Evolutionary conservation across 2,888 invertebrate species (phyloP), one percentile per base, ranked within the genome.

Genomic region (Aspidiotus rigidus): DNA sequence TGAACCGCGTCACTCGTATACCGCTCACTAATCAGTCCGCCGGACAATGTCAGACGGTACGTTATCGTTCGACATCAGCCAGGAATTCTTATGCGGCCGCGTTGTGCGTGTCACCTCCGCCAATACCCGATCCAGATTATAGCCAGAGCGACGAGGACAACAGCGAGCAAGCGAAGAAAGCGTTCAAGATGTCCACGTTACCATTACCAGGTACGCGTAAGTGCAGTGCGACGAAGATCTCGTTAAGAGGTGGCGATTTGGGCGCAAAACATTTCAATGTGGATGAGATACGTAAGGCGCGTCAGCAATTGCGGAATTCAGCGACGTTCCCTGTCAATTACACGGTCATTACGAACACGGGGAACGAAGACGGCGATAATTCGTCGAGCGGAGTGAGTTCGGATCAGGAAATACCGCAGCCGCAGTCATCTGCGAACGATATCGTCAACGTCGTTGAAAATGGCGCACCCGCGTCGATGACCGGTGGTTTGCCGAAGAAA

Each of bases 101-200:
- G 57, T 73, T 72, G 67, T 70, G 71, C 16, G 60, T 72, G 53
- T 72, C 72, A 44, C 73, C 72, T 16, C 88, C 93, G 9, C 89
- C 90, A n/a, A 93, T 93, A 74, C 93, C 93, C 0, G 93, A 93
- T 76, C 93, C 93, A 0, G 93, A 93, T 79, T 93, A 93, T 80
- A 91, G 91, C 77, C 85, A 91, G 79, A 90, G 89, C 72, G 91
- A 90, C 77, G 89, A 89, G 0, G 92, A 91, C 75, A 83, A 82
- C 72, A 83, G 83, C 11, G 75, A 77, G 8, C 81, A 80, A 61
- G 77, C 76, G 49, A 77, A 76, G 9, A 64, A 57, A 42, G 57
- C 66, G 60, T 66, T 59, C 53, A 66, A 66, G 59, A 66, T 59
- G 13, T 77, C 75, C 5, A 73, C 73, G 57, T 39, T 66, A n/a